Evolutionary conservation across 2,888 invertebrate genomes (phyloP).

Genomic region (Arge pagana): DNA sequence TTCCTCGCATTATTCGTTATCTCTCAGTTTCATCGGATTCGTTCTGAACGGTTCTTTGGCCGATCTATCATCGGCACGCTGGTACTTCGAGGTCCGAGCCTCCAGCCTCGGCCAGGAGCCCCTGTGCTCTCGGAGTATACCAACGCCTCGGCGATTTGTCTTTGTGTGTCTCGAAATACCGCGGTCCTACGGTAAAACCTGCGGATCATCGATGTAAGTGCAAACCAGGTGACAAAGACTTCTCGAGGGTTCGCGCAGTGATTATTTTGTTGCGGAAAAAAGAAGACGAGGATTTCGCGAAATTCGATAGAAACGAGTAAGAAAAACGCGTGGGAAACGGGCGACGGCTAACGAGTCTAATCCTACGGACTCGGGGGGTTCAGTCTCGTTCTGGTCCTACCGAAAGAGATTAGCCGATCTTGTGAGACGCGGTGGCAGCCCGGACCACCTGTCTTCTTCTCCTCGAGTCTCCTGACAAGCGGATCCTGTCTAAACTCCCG

Average conservation of each 20-base stretch:
- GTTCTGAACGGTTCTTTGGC: no score
- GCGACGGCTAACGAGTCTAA: conserved; percentile 54
- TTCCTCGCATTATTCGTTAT: no score
- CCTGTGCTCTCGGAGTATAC: no score
- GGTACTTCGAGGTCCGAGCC: not conserved
- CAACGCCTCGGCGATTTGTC: no score
- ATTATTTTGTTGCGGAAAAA: no score
- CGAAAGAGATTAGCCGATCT: conserved; percentile 46
- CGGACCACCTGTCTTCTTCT: conserved; percentile 12
- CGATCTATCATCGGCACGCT: not conserved
- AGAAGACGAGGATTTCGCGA: no score
- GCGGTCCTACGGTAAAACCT: no score
- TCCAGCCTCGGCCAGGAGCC: not conserved
- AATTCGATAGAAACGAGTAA: not conserved
- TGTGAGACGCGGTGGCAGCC: conserved; percentile 30
- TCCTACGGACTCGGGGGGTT: conserved; percentile 41
- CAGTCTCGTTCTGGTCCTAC: conserved; percentile 25
- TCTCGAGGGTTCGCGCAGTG: no score
- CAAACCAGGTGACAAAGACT: no score
- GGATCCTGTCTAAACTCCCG: not conserved
- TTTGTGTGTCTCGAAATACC: no score
- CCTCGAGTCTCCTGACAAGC: not conserved
- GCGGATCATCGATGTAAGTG: no score
- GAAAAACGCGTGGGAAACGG: conserved; percentile 17
- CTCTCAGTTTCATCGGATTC: no score